phyloP scores from a whole-genome alignment of 1,140 invertebrate species.

The Matsumurasca onukii region DNA sequence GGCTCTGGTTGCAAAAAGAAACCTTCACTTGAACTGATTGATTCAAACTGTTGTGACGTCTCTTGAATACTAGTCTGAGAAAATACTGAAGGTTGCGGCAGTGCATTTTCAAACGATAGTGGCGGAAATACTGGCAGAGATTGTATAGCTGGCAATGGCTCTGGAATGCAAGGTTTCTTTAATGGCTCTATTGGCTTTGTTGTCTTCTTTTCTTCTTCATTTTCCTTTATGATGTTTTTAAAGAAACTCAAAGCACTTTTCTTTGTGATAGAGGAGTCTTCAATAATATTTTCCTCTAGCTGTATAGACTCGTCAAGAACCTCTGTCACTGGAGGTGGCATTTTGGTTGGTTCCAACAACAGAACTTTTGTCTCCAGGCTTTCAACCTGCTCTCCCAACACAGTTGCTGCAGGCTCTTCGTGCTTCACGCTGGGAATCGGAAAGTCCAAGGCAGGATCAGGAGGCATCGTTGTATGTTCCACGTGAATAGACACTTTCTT shows the following conservation, averaged over 20 bases:
- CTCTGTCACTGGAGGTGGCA: not conserved
- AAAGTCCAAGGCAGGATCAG: conserved; percentile 1
- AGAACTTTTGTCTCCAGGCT: not conserved
- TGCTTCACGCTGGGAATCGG: not conserved
- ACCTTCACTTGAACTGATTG: conserved; percentile 27
- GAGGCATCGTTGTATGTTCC: conserved; percentile 19
- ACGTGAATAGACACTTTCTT: conserved; percentile 40
- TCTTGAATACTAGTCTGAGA: conserved; percentile 12
- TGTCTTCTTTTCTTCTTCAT: conserved; percentile 39
- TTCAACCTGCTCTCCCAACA: not conserved
- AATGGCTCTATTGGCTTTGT: conserved; percentile 24
- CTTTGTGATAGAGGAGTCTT: conserved; percentile 47
- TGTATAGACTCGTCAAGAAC: conserved; percentile 1
- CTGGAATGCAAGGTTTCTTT: conserved; percentile 19
- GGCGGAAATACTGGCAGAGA: not conserved
- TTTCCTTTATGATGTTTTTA: conserved; percentile 56
- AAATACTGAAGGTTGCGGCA: not conserved
- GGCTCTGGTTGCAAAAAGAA: conserved; percentile 63
- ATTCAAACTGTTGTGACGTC: conserved; percentile 7
- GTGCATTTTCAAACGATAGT: not conserved
- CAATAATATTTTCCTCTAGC: conserved; percentile 22
- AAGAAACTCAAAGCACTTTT: conserved; percentile 59
- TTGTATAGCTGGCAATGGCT: not conserved
- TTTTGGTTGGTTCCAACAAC: not conserved
- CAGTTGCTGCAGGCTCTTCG: not conserved